Percentiles rank a stretch among this genome's conserved stretches.
phyloP scores from a whole-genome alignment of 2,888 invertebrate species.

The Lordiphosa andalusiaca region DNA sequence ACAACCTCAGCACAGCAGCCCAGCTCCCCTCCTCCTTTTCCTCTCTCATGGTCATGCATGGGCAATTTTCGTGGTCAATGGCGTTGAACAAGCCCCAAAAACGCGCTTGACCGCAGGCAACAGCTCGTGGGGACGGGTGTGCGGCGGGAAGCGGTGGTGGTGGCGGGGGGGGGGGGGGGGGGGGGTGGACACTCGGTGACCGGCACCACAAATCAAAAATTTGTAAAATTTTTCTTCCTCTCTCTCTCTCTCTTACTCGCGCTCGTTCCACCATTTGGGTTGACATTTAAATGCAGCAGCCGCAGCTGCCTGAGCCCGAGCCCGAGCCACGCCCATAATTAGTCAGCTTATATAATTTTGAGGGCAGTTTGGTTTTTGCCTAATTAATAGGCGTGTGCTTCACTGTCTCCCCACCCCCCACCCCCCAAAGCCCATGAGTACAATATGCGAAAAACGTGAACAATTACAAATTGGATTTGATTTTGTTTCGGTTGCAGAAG shows the following conservation, averaged over 20 bases:
- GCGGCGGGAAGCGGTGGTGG: no score
- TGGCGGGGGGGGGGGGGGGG: no score
- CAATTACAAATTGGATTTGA: slow-evolving; percentile 33
- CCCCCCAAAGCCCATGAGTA: neutral
- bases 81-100: slow-evolving; percentile 37
- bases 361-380: slow-evolving; percentile 30
- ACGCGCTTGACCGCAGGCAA: slow-evolving; percentile 20
- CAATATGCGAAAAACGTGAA: slow-evolving; percentile 5
- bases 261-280: slow-evolving; percentile 6
- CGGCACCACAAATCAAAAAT: slow-evolving; percentile 41
- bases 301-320: neutral
- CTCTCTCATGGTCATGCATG: slow-evolving; percentile 38
- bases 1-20: slow-evolving; percentile 9
- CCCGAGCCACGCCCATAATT: slow-evolving; percentile 36
- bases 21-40: neutral
- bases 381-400: slow-evolving; percentile 55
- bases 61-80: slow-evolving; percentile 57
- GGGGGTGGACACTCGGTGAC: slow-evolving; percentile 27
- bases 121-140: neutral
- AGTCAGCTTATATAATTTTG: slow-evolving; percentile 38
- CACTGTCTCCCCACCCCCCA: neutral
- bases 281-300: slow-evolving; percentile 37
- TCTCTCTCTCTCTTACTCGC: neutral
- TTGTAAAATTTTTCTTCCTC: slow-evolving; percentile 17
- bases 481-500: slow-evolving; percentile 13